These are phyloP conservation scores for Notiomystis cincta DNA, from an alignment of 2,113 vertebrate genomes.

Conservation along the genomic window DNA sequence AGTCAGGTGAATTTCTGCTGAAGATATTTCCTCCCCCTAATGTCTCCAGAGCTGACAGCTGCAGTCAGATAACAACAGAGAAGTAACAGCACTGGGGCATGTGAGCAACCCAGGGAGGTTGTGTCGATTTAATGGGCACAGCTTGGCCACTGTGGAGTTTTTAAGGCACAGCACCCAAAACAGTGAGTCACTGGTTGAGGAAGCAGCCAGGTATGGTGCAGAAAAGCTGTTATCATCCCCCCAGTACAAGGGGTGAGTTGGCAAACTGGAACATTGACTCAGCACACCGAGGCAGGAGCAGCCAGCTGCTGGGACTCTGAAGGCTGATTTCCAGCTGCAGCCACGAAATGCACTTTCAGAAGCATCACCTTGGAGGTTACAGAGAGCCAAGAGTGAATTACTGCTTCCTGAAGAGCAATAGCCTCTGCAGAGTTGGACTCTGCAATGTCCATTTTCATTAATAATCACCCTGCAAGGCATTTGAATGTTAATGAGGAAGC, in stretches of 20 bases:
- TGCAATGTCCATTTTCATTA: background rate
- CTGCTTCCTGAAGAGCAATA: background rate
- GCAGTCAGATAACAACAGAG: conserved; percentile 36
- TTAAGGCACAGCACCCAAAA: conserved; percentile 5
- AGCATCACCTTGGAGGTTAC: background rate
- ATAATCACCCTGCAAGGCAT: background rate
- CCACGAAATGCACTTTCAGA: background rate
- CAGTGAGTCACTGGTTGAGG: background rate
- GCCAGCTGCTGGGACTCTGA: background rate
- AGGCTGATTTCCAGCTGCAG: background rate
- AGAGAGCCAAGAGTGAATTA: background rate
- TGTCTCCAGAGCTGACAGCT: background rate
- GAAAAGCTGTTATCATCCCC: background rate
- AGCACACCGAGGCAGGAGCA: background rate
- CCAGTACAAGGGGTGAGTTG: background rate
- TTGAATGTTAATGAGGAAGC: background rate
- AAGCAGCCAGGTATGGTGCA: background rate
- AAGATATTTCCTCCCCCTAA: conserved; percentile 9
- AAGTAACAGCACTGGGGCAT: background rate
- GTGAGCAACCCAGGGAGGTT: background rate
- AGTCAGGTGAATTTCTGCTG: conserved; percentile 21
- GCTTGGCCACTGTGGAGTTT: background rate
- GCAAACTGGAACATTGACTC: background rate
- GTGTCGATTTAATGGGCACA: background rate
- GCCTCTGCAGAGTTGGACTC: background rate